Evolutionary conservation across 2,113 vertebrate genomes (phyloP).

Genomic region (Oxyruncus cristatus): DNA sequence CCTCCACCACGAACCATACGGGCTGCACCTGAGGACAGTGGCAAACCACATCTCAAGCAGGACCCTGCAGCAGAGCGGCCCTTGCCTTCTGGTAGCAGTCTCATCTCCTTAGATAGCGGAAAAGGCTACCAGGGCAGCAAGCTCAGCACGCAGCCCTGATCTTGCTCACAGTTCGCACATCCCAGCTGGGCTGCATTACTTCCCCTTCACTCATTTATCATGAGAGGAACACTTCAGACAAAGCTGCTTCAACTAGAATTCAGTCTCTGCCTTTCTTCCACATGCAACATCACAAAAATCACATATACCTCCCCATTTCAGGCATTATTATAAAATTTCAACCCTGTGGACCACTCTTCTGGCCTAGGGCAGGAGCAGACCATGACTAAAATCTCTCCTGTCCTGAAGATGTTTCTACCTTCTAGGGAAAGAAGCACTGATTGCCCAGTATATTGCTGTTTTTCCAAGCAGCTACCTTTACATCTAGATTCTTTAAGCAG

Average conservation of each 20-base stretch:
- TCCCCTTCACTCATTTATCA: background rate
- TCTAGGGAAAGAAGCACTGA: background rate
- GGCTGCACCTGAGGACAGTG: fast-evolving
- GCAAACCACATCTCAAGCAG: fast-evolving
- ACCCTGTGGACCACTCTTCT: background rate
- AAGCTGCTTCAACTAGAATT: background rate
- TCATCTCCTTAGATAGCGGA: background rate
- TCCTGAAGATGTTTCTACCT: background rate
- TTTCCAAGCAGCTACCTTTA: background rate
- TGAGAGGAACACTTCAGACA: background rate
- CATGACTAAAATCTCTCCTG: background rate
- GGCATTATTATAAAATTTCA: background rate
- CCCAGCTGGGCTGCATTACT: background rate
- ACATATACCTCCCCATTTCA: background rate
- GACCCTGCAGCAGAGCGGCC: background rate
- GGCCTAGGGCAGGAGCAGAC: background rate
- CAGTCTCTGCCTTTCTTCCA: background rate
- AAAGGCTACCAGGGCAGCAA: background rate
- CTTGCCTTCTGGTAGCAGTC: background rate
- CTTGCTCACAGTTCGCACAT: background rate
- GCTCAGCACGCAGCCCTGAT: background rate
- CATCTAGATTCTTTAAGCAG: background rate
- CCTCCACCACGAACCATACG: fast-evolving
- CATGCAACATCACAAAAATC: background rate
- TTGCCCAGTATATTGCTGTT: background rate